Evolutionary conservation across 35 echinoderm and acorn worm genomes (phyloP).

Genomic region (Hemicentrotus pulcherrimus): DNA sequence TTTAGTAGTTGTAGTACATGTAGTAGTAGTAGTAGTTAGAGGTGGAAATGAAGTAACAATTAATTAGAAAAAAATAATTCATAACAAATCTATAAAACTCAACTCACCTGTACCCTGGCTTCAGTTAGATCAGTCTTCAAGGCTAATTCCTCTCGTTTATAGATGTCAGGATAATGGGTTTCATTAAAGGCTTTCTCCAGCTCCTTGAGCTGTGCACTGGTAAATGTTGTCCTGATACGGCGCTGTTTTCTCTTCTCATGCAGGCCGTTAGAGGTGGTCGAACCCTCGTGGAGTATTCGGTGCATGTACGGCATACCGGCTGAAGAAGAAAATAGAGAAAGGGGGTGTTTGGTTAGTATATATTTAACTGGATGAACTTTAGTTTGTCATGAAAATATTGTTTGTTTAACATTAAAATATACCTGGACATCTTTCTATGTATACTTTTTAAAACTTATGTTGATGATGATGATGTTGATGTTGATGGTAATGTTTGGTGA

Average conservation of each 20-base stretch:
- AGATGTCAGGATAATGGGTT: slow-evolving; percentile 97
- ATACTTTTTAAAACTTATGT: too few relatives aligned
- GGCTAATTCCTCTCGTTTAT: slow-evolving; percentile 94
- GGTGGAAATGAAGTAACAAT: not conserved
- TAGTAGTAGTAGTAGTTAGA: not conserved
- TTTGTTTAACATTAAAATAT: too few relatives aligned
- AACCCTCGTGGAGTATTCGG: slow-evolving; percentile 94
- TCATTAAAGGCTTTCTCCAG: slow-evolving; percentile 92
- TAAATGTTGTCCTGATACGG: slow-evolving; percentile 93
- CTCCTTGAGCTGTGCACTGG: slow-evolving; percentile 89
- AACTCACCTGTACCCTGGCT: slow-evolving; percentile 93
- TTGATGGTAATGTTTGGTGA: too few relatives aligned
- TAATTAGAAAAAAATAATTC: not conserved
- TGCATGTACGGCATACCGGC: slow-evolving; percentile 98
- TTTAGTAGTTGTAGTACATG: not conserved
- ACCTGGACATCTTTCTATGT: too few relatives aligned
- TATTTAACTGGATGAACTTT: too few relatives aligned
- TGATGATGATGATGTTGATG: too few relatives aligned
- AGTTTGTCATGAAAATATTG: too few relatives aligned
- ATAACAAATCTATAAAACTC: not conserved
- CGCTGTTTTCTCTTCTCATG: slow-evolving; percentile 96
- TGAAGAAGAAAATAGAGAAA: slow-evolving; percentile 38
- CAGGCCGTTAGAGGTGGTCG: slow-evolving; percentile 69
- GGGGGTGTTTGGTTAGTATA: not conserved
- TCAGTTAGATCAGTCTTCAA: slow-evolving; percentile 95